Evolutionary conservation across 2,888 invertebrate genomes (phyloP), one percentile per base, ranked within the genome.

Genomic region (Laspeyria flexula): DNA sequence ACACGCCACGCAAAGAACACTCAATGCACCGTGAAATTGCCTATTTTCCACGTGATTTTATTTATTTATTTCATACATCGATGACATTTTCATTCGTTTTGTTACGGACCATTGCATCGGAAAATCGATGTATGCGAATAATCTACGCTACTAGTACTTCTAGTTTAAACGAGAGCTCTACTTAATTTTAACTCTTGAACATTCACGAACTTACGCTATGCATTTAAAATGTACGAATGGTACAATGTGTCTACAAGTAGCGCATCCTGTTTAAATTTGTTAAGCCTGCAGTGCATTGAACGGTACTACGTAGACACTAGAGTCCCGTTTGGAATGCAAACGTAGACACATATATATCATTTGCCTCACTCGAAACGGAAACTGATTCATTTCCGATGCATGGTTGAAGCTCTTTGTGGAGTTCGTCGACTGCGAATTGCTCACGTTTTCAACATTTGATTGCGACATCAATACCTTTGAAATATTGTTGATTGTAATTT

Each of bases 311-410:
- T 61, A 57, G 66, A 60, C 47, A 55, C 63, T 81, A 85, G 66
- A 73, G 87, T 79, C 71, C 67, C 66, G 63, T 83, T 84, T 86
- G 55, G 75, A 74, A 77, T 73, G 81, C 65, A 64, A 62, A 59
- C 65, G 66, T 62, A 60, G 59, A 70, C 65, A 75, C 73, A 80
- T 78, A 86, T 87, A 85, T 88, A 85, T 88, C 84, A 86, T 87
- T 89, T 89, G 83, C 78, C 74, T 81, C 81, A 86, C 81, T 82
- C 83, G 79, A 81, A 86, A 85, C 88, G 90, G 90, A 89, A 88
- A 88, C 90, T 88, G 91, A 90, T 89, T 91, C 90, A 91, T 91
- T 91, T 91, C 90, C 90, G 90, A 90, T 90, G 90, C 88, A 90
- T 82, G 86, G 88, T 86, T 84, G 86, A 81, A 79, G 86, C 88